These are phyloP conservation scores for Encarsia formosa DNA, from an alignment of 2,888 invertebrate species.

Conservation along the genomic window DNA sequence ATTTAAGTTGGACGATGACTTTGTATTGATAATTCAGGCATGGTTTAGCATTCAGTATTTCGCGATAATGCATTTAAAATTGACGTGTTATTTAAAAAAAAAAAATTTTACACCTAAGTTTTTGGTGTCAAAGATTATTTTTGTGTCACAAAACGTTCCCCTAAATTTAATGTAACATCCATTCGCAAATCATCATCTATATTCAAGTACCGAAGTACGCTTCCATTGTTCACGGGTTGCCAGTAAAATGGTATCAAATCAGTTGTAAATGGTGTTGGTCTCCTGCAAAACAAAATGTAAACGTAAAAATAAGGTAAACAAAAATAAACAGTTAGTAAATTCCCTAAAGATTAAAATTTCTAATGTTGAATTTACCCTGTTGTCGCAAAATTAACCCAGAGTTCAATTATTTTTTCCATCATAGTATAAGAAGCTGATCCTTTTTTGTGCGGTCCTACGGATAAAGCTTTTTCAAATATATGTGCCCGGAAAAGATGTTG, in stretches of 20 bases:
- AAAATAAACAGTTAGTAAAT: no score
- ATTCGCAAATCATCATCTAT: constrained; percentile 36
- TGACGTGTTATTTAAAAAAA: no score
- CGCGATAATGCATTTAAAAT: no score
- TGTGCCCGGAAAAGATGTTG: constrained; percentile 25
- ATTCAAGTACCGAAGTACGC: constrained; percentile 32
- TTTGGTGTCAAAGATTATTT: no score
- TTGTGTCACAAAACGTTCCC: no score
- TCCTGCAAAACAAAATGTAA: constrained; percentile 29
- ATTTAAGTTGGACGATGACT: no score
- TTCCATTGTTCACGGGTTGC: constrained; percentile 33
- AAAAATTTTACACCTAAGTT: no score
- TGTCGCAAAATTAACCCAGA: constrained; percentile 47
- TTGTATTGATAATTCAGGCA: no score
- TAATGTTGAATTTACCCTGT: constrained; percentile 39
- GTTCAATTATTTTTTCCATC: constrained; percentile 36
- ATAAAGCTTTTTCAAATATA: background rate
- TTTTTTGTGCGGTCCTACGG: background rate
- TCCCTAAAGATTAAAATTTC: no score
- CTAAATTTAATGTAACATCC: constrained; percentile 20
- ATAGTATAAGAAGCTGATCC: constrained; percentile 21
- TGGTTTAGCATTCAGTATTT: no score
- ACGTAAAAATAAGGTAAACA: no score
- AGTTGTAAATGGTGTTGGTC: constrained; percentile 38
- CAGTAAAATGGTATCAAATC: constrained; percentile 34